phyloP scores from a whole-genome alignment of 1,140 invertebrate species.

The Eueides isabella region DNA sequence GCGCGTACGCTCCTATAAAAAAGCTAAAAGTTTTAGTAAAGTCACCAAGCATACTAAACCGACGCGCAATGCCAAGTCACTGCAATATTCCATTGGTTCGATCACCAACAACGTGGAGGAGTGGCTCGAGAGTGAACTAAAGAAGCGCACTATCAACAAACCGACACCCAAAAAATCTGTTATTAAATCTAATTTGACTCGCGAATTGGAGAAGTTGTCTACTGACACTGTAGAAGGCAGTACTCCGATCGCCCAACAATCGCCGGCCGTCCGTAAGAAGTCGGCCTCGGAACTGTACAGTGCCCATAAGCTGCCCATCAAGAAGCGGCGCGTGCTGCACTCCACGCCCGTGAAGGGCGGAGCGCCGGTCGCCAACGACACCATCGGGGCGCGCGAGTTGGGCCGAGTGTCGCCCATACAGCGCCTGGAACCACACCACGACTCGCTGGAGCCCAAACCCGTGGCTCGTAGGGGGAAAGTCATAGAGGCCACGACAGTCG shows the following conservation, averaged over 20 bases:
- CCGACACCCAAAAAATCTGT: conserved; percentile 29
- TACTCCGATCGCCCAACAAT: conserved; percentile 6
- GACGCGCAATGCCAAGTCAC: conserved; percentile 44
- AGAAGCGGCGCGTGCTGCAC: conserved; percentile 60
- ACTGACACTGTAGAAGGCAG: conserved; percentile 55
- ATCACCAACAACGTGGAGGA: conserved; percentile 57
- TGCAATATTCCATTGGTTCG: conserved; percentile 49
- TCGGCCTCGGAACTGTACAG: conserved; percentile 53
- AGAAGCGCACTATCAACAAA: conserved; percentile 39
- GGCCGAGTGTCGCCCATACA: conserved; percentile 62
- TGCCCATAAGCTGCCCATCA: conserved; percentile 58
- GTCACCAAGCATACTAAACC: conserved; percentile 36
- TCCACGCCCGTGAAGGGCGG: conserved; percentile 61
- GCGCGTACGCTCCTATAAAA: conserved; percentile 54
- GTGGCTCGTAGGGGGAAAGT: background rate
- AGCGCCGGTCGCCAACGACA: conserved; percentile 26
- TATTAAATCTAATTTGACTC: conserved; percentile 36
- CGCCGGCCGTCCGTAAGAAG: conserved; percentile 25
- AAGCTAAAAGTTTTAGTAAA: conserved; percentile 50
- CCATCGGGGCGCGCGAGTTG: conserved; percentile 49
- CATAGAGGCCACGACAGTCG: background rate
- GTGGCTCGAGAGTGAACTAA: conserved; percentile 61
- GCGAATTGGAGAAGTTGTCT: conserved; percentile 50
- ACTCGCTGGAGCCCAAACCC: background rate
- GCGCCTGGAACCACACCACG: background rate